These are phyloP conservation scores for Andrena flavipes DNA, from an alignment of 2,888 invertebrate species.

Conservation along the genomic window DNA sequence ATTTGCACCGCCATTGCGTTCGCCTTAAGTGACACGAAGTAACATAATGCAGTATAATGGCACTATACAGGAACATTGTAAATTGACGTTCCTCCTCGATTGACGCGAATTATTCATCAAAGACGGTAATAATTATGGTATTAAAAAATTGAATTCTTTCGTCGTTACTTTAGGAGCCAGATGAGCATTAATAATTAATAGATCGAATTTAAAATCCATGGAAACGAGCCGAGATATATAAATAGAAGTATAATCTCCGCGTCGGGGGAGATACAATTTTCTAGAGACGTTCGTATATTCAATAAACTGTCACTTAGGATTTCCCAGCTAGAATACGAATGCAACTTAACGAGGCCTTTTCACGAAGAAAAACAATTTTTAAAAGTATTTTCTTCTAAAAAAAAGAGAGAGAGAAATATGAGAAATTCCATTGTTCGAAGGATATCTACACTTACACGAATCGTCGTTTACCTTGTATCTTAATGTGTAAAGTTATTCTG, in stretches of 20 bases:
- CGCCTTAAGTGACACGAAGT: constrained; percentile 15
- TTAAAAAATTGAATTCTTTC: background rate
- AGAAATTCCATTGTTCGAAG: constrained; percentile 30
- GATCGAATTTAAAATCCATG: background rate
- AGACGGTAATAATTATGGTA: background rate
- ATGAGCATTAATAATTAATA: background rate
- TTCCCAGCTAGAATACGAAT: constrained; percentile 39
- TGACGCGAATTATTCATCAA: constrained; percentile 16
- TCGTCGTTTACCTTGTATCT: constrained; percentile 13
- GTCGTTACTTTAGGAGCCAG: constrained; percentile 9
- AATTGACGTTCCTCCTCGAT: constrained; percentile 13
- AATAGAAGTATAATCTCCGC: background rate
- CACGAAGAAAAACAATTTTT: constrained; percentile 26
- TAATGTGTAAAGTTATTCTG: constrained; percentile 16
- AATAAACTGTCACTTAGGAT: constrained; percentile 7
- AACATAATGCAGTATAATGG: constrained; percentile 33
- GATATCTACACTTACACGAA: background rate
- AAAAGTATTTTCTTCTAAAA: constrained; percentile 35
- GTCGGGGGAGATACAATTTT: constrained; percentile 22
- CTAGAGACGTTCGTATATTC: constrained; percentile 25
- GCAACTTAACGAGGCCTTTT: constrained; percentile 63
- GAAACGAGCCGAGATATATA: background rate
- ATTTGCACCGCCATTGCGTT: constrained; percentile 31
- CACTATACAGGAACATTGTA: constrained; percentile 22
- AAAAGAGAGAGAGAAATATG: background rate